phyloP scores from a whole-genome alignment of 2,888 invertebrate species.

The Conops quadrifasciatus region DNA sequence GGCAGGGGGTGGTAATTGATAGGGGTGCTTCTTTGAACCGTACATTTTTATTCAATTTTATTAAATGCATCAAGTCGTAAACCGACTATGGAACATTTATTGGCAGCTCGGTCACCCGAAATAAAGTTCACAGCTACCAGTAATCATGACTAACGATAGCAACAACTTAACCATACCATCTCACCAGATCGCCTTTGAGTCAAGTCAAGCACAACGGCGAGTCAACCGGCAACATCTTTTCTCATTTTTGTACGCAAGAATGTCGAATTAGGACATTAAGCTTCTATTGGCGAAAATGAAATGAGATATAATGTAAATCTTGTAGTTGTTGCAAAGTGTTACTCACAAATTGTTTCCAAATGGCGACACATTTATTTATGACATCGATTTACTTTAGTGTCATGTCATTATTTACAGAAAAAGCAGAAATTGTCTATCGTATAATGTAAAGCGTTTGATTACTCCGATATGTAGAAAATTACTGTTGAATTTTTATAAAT shows the following conservation, averaged over 20 bases:
- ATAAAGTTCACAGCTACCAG: constrained; percentile 29
- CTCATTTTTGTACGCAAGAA: background rate
- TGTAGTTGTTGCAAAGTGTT: constrained; percentile 28
- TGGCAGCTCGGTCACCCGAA: constrained; percentile 41
- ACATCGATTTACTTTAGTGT: constrained; percentile 47
- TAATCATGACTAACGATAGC: constrained; percentile 35
- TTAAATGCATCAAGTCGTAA: constrained; percentile 34
- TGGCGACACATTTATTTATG: constrained; percentile 54
- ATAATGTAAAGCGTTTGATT: too few relatives aligned
- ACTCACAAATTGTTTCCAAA: constrained; percentile 39
- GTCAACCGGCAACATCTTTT: background rate
- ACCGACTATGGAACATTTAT: constrained; percentile 22
- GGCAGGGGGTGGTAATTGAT: constrained; percentile 33
- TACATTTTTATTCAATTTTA: constrained; percentile 39
- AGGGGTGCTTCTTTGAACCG: constrained; percentile 30
- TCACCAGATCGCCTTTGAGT: too few relatives aligned
- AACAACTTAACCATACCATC: too few relatives aligned
- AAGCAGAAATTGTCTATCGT: too few relatives aligned
- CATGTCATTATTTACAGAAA: constrained; percentile 28
- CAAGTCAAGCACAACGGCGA: background rate
- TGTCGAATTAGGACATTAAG: background rate
- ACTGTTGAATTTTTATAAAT: too few relatives aligned
- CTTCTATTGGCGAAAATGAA: background rate
- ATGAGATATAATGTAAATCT: constrained; percentile 11
- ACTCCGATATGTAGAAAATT: too few relatives aligned